Evolutionary conservation across 1,140 invertebrate genomes (phyloP), one percentile per base, ranked within the genome.

Genomic region (Cylas formicarius): DNA sequence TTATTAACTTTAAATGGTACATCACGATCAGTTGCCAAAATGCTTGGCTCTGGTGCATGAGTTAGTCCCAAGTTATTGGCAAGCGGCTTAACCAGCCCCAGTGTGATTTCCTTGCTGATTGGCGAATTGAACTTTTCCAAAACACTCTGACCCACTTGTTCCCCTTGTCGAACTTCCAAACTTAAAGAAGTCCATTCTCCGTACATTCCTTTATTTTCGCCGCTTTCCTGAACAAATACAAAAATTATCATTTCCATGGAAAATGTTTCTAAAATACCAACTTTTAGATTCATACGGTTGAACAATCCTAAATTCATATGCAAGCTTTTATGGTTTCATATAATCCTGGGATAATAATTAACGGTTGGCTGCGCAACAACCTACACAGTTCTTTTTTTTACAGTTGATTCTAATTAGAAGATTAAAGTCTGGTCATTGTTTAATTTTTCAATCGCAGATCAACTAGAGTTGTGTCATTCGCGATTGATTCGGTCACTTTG

Each of bases 171-270:
- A 24, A 85, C 80, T 37, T 79, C 68, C 51, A 77, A 67, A 47
- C 77, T 82, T 53, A 88, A 65, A 18, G 84, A 87, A 47, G 82
- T 83, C 85, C 85, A 89, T 74, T 89, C 85, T 54, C 80, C 80
- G 73, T 87, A 89, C 85, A 89, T 88, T 54, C 77, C 78, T 68
- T 77, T 78, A 61, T 63, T 61, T 54, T 69, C 62, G 36, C 52
- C 55, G 42, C 60, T 63, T 46, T 71, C 71, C 74, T 77, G 44
- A 35, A 44, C 10, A 27, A 47, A 26, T 41, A 35, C n/a, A n/a
- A n/a, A n/a, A n/a, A 36, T 39, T 42, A 42, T 27, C 42, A 22
- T 14, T 31, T 35, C 17, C 16, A 3, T 6, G 14, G 13, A 35
- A 8, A 35, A 34, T 19, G 6, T 33, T 5, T 24, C n/a, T 29